These are phyloP conservation scores for Zaprionus nigranus DNA, from an alignment of 1,140 invertebrate species.

Conservation along the genomic window DNA sequence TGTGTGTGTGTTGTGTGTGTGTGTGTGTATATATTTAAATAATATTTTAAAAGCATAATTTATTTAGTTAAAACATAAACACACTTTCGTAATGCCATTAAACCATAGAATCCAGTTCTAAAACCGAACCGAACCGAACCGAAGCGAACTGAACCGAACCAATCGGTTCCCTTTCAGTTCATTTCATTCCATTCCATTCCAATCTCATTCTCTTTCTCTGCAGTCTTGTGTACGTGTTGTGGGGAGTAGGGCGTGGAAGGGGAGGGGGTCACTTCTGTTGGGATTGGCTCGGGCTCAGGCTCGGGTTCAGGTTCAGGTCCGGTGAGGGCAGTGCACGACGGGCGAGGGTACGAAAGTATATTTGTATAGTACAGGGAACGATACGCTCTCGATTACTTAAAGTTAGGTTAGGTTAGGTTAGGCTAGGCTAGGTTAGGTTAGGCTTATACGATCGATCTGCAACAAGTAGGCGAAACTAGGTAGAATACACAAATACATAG, in stretches of 20 bases:
- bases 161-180: constrained; percentile 20
- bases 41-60: constrained; percentile 49
- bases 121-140: constrained; percentile 14
- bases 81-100: constrained; percentile 37
- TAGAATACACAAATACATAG: constrained; percentile 18
- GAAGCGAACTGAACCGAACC: constrained; percentile 25
- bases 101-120: constrained; percentile 38
- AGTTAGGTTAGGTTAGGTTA: constrained; percentile 25
- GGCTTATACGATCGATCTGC: constrained; percentile 22
- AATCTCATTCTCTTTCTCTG: constrained; percentile 5
- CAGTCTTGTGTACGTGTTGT: constrained; percentile 38
- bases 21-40: constrained; percentile 25
- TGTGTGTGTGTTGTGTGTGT: constrained; percentile 15
- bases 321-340: neutral
- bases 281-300: constrained; percentile 23
- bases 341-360: constrained; percentile 1
- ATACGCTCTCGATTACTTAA: constrained; percentile 10
- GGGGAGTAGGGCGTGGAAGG: neutral
- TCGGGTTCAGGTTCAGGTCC: neutral
- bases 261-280: neutral
- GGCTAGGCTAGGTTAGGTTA: constrained; percentile 21
- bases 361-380: constrained; percentile 11
- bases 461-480: constrained; percentile 27
- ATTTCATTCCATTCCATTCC: neutral
- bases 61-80: constrained; percentile 37